Evolutionary conservation across 2,888 invertebrate species (phyloP), one percentile per base, ranked within the genome.

Genomic region (Eutolmus rufibarbis): DNA sequence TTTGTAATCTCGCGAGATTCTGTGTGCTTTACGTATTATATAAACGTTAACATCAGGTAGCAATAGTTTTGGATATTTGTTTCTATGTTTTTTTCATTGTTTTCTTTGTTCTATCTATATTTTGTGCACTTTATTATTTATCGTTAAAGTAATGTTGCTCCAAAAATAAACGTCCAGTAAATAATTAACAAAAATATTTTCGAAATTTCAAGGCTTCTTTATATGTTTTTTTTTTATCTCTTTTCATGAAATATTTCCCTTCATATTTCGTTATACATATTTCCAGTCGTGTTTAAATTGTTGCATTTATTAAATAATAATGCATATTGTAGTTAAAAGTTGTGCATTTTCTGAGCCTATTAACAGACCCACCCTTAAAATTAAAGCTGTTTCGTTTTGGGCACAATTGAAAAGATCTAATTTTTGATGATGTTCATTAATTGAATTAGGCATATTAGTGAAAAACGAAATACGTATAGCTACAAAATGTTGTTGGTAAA

Each of bases 121-220:
- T 66, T 66, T 23, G 66, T 66, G 66, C 66, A 66, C 66, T 12
- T 66, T 66, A 66, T 23, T 66, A 66, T 66, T 66, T 66, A 23
- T 28, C 56, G 28, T 79, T 40, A 79, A 76, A 78, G 28, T 51
- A 28, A 51, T 79, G 66, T 79, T 79, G 79, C 51, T 79, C 79
- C 79, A 79, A 79, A 79, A 79, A 79, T 79, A 79, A 79, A 16
- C 16, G 46, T 51, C 66, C 66, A 79, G 31, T 79, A 79, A 79
- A 79, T 79, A 28, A 79, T 51, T 79, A 79, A 46, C n/a, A 79
- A 79, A 79, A 79, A 79, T 79, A 79, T 51, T 79, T 51, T 51
- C 28, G 16, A 28, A 28, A 46, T 56, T 56, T 79, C 1, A n/a
- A 79, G 9, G 79, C 79, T 46, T 79, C 51, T 28, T 23, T 76